Evolutionary conservation across 1,140 invertebrate species (phyloP).

Genomic region (Drosophila chauvacae): DNA sequence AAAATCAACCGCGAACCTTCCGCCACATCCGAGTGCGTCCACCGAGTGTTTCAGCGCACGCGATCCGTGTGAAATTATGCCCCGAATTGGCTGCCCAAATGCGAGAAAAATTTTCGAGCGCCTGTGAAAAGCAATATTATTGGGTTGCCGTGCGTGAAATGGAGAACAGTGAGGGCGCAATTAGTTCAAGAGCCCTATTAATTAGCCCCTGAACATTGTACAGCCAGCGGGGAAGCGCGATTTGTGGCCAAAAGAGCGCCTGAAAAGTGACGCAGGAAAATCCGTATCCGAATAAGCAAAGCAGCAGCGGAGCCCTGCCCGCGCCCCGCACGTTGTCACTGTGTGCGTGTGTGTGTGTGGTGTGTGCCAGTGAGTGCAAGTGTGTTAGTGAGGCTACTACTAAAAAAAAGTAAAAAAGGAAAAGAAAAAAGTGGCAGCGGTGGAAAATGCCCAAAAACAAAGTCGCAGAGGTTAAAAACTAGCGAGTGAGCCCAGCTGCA

Average conservation of each 20-base stretch:
- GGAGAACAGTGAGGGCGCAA: conserved; percentile 47
- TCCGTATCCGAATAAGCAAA: conserved; percentile 31
- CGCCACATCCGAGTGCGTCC: conserved; percentile 41
- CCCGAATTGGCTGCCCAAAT: conserved; percentile 57
- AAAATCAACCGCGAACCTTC: conserved; percentile 58
- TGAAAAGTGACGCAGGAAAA: conserved; percentile 54
- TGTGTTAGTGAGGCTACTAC: conserved; percentile 55
- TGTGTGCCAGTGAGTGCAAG: conserved; percentile 44
- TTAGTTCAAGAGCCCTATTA: conserved; percentile 10
- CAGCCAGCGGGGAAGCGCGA: conserved; percentile 25
- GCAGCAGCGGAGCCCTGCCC: conserved; percentile 53
- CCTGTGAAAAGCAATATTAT: conserved; percentile 75
- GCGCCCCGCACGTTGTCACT: conserved; percentile 69
- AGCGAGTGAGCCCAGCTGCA: conserved; percentile 24
- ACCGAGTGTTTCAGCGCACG: conserved; percentile 30
- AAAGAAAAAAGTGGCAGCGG: conserved; percentile 48
- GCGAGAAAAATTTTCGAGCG: conserved; percentile 60
- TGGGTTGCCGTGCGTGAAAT: conserved; percentile 42
- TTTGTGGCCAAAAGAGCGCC: conserved; percentile 43
- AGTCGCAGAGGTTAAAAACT: conserved; percentile 66
- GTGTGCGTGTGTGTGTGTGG: conserved; percentile 36
- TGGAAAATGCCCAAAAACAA: conserved; percentile 70
- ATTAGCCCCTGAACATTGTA: conserved; percentile 35
- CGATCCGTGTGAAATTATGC: conserved; percentile 57
- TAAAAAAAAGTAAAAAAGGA: conserved; percentile 39